A percentile compares a stretch with the other conserved stretches of the same genome.
These are phyloP conservation scores for Lutjanus erythropterus DNA, from an alignment of 2,113 vertebrate species.

Conservation along the genomic window DNA sequence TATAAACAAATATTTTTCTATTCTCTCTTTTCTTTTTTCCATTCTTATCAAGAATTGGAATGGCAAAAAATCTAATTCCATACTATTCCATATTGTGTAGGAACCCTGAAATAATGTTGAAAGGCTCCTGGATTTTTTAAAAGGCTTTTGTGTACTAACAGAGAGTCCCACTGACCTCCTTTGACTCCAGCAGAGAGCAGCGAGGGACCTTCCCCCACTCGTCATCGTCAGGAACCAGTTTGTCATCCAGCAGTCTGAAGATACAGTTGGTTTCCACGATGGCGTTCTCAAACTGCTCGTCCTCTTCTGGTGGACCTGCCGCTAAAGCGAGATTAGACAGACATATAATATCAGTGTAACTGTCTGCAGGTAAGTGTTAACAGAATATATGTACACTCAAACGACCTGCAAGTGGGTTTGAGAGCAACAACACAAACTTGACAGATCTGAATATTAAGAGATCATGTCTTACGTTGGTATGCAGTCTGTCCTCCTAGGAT, in stretches of 20 bases:
- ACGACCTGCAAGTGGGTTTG: neutral
- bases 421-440: neutral
- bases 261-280: slow-evolving; percentile 99
- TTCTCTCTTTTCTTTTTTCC: too few relatives aligned
- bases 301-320: slow-evolving; percentile 93
- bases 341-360: neutral
- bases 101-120: rapidly evolving
- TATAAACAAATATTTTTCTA: too few relatives aligned
- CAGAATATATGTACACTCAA: neutral
- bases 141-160: neutral
- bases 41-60: too few relatives aligned
- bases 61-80: too few relatives aligned
- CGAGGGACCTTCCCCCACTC: slow-evolving; percentile 96
- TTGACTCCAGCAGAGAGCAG: slow-evolving; percentile 90
- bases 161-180: slow-evolving; percentile 87
- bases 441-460: neutral
- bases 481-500: slow-evolving; percentile 91
- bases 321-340: slow-evolving; percentile 75
- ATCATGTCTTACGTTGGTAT: slow-evolving; percentile 87
- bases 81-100: too few relatives aligned
- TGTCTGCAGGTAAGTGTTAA: neutral
- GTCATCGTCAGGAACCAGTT: slow-evolving; percentile 95
- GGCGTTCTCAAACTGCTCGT: slow-evolving; percentile 94
- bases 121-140: too few relatives aligned
- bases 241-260: slow-evolving; percentile 94